A percentile compares a stretch with the other conserved stretches of the same genome.
Conservation (phyloP, 2,888 invertebrate genomes). For the Tubulanus polymorphus region DNA sequence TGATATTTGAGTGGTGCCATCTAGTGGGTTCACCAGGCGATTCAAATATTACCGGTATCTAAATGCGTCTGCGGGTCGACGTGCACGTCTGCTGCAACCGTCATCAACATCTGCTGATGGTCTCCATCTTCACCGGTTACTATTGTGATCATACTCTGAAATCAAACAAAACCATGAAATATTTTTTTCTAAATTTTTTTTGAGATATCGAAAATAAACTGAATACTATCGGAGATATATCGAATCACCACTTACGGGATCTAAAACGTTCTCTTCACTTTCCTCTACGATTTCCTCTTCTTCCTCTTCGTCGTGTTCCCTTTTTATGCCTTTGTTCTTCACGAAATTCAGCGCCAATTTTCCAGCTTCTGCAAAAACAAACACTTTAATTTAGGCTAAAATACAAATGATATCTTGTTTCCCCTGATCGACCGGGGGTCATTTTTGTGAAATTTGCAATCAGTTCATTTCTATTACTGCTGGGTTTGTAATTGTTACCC, state of each 20-base stretch:
- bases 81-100: too few relatives aligned
- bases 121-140: conserved; percentile 21
- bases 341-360: conserved; percentile 53
- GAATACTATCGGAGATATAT: too few relatives aligned
- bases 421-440: too few relatives aligned
- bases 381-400: neutral
- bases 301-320: conserved; percentile 6
- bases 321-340: conserved; percentile 34
- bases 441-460: too few relatives aligned
- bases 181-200: neutral
- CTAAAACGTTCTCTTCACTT: conserved; percentile 5
- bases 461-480: too few relatives aligned
- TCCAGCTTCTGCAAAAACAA: conserved; percentile 48
- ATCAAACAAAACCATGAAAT: neutral
- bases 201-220: neutral
- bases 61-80: too few relatives aligned
- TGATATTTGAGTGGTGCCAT: too few relatives aligned
- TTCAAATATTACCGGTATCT: too few relatives aligned
- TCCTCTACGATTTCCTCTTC: conserved; percentile 1
- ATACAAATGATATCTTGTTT: too few relatives aligned
- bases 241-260: too few relatives aligned
- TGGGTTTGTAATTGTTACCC: too few relatives aligned
- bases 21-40: too few relatives aligned
- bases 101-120: neutral
- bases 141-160: conserved; percentile 35